These are phyloP conservation scores for Dendrolimus houi DNA, from an alignment of 2,888 invertebrate genomes.

Conservation along the genomic window DNA sequence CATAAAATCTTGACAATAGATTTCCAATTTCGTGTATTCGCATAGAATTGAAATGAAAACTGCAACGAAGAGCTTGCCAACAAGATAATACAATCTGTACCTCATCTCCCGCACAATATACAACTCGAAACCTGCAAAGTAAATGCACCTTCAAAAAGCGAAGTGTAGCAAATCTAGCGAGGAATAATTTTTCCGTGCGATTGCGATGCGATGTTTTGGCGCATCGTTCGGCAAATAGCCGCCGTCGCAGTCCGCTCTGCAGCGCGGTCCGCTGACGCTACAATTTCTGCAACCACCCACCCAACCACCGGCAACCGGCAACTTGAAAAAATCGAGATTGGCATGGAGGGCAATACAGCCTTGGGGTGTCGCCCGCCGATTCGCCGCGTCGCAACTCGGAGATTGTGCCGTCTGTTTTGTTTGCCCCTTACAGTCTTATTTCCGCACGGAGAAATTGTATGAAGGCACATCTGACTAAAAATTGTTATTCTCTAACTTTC, in stretches of 20 bases:
- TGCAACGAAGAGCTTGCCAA: slow-evolving; percentile 59
- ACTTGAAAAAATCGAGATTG: slow-evolving; percentile 67
- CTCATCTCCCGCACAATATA: slow-evolving; percentile 59
- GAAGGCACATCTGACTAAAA: slow-evolving; percentile 49
- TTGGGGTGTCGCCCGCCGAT: slow-evolving; percentile 61
- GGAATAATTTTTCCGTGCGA: slow-evolving; percentile 69
- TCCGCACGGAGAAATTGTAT: slow-evolving; percentile 56
- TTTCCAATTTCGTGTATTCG: neutral
- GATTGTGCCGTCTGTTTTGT: slow-evolving; percentile 69
- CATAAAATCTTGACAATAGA: neutral
- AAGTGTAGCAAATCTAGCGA: slow-evolving; percentile 59
- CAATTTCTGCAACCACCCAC: slow-evolving; percentile 51
- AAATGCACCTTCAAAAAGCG: slow-evolving; percentile 63
- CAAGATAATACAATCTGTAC: slow-evolving; percentile 64
- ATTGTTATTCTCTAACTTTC: slow-evolving; percentile 50
- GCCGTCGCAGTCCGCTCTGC: slow-evolving; percentile 63
- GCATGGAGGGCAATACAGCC: slow-evolving; percentile 51
- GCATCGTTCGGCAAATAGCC: slow-evolving; percentile 70
- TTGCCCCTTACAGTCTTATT: slow-evolving; percentile 69
- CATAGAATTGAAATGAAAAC: slow-evolving; percentile 50
- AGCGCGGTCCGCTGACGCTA: slow-evolving; percentile 60
- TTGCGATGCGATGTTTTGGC: slow-evolving; percentile 71
- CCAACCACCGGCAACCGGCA: slow-evolving; percentile 33
- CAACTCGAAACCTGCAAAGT: slow-evolving; percentile 55
- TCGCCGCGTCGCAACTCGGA: slow-evolving; percentile 66